Base-by-base conservation (phyloP, 2,888 invertebrate species). In the Nemotelus nigrinus region DNA sequence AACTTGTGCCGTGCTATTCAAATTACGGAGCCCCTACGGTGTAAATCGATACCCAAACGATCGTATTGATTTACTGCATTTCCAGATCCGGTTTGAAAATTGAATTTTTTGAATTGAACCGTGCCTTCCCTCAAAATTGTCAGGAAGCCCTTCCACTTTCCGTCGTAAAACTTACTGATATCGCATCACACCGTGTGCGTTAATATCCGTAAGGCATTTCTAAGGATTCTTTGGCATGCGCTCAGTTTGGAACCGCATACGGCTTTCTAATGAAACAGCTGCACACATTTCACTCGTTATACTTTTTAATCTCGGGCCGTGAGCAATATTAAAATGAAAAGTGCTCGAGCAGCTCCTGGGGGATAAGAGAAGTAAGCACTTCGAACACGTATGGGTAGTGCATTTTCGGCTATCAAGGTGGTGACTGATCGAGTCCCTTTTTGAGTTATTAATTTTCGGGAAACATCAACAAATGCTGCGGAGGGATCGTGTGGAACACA, bases 171-270 rank as follows among this genome's bases (percentile, higher is more conserved):
- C 45, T 74, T 44, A 60, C 48, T 43, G 39, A 6, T 63, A 8
- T 6, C 60, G 44, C 41, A 48, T 48, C 48, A 8, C 50, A 63
- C 74, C 47, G 58, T 50, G 68, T 68, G 68, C 50, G 50, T 43
- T 45, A 39, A 72, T 72, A 72, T 45, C 74, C 74, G 63, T 63
- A 41, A 74, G 60, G 74, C 74, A 63, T 48, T 74, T 74, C 48
- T 63, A 74, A 63, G 74, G 74, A 74, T 74, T 74, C 74, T 48
- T 1, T 70, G 74, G 63, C 74, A 74, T 74, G 74, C 63, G 74
- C 74, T 74, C 48, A 63, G 48, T 63, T n/a, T n/a, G 3, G 47
- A 74, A 74, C 48, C 63, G 39, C 44, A 43, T 6, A 50, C 43
- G 45, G 58, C 50, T 45, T 57, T 6, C 48, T 2, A 10, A 3